Conservation (phyloP, 2,113 vertebrate genomes). For the Penelope pileata region DNA sequence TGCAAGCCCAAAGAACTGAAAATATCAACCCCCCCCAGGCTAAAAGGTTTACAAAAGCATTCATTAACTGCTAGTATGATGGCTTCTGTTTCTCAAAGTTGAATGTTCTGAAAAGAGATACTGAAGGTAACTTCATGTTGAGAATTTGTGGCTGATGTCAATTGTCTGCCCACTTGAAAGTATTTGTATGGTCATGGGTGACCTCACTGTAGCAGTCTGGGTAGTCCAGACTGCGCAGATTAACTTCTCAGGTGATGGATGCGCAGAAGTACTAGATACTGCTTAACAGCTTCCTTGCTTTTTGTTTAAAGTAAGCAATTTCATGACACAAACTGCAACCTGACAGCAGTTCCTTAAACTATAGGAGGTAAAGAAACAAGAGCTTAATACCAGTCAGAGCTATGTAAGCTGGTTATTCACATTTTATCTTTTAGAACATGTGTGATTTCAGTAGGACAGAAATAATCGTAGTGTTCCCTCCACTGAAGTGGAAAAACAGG, state of each 20-base stretch:
- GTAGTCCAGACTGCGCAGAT: neutral
- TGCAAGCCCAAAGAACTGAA: neutral
- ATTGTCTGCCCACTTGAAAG: neutral
- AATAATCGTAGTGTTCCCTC: neutral
- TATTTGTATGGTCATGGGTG: neutral
- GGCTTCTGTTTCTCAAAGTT: neutral
- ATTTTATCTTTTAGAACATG: neutral
- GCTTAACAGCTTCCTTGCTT: neutral
- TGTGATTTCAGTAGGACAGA: neutral
- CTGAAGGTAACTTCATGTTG: too few species aligned
- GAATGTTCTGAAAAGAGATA: neutral
- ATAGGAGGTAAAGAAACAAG: neutral
- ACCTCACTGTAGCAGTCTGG: neutral
- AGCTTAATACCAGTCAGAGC: neutral
- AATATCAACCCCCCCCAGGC: rapidly evolving
- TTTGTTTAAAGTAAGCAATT: neutral
- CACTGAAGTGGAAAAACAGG: neutral
- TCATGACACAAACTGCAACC: neutral
- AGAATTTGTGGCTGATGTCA: neutral
- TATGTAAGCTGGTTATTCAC: neutral
- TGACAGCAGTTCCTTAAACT: neutral
- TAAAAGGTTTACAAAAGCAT: neutral
- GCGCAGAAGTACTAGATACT: neutral
- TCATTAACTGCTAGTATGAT: neutral
- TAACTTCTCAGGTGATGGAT: neutral